Conservation (phyloP, 2,113 vertebrate genomes). For the Riparia riparia region DNA sequence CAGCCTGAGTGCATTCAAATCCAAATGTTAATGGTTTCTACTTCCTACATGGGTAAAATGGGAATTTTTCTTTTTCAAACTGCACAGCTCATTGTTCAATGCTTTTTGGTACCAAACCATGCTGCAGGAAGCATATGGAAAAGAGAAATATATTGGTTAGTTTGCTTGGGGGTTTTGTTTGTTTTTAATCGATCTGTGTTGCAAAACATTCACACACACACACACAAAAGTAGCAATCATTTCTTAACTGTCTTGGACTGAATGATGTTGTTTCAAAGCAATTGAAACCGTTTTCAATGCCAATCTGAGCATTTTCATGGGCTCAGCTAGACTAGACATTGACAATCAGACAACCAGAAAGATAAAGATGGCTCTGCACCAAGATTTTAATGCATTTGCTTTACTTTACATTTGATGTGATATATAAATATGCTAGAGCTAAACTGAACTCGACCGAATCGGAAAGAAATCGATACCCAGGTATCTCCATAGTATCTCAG, state of each 20-base stretch:
- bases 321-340: neutral
- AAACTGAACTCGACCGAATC: neutral
- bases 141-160: neutral
- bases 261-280: neutral
- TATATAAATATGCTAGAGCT: accelerated
- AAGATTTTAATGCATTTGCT: neutral
- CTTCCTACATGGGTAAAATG: neutral
- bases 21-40: conserved; percentile 8
- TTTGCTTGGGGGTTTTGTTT: neutral
- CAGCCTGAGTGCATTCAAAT: neutral
- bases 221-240: neutral
- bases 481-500: neutral
- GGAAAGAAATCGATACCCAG: neutral
- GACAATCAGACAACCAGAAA: neutral
- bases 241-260: neutral
- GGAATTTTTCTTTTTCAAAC: neutral
- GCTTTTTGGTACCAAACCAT: neutral
- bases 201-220: neutral
- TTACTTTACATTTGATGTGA: neutral
- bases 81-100: neutral
- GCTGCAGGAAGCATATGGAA: neutral
- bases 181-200: neutral
- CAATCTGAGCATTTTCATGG: neutral
- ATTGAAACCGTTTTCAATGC: neutral
- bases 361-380: neutral